These are phyloP conservation scores for Sciurus vulgaris DNA, from an alignment of 2,797 vertebrate species.

Conservation along the genomic window DNA sequence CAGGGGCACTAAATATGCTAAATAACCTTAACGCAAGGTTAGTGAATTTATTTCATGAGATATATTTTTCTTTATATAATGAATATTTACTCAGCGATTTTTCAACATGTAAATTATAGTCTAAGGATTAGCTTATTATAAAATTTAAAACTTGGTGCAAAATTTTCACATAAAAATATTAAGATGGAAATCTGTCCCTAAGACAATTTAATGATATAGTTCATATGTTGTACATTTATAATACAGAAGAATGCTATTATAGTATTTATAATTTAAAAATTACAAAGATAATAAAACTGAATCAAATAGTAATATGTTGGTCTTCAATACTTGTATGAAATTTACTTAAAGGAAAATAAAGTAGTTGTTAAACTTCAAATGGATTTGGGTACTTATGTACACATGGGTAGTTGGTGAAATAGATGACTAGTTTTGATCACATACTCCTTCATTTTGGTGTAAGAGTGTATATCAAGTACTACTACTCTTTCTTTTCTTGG, in stretches of 20 bases:
- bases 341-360: background rate
- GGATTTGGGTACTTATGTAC: background rate
- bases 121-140: background rate
- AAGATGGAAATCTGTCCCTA: background rate
- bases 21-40: slow-evolving; percentile 4
- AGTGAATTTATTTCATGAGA: slow-evolving; percentile 37
- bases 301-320: background rate
- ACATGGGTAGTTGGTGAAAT: background rate
- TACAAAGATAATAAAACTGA: slow-evolving; percentile 13
- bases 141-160: background rate
- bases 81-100: background rate
- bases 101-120: background rate
- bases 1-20: background rate
- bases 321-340: background rate
- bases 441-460: background rate
- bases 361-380: background rate
- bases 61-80: background rate
- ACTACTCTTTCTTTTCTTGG: background rate
- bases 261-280: background rate
- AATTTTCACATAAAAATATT: background rate
- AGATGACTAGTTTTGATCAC: background rate
- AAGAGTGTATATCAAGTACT: background rate
- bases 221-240: background rate
- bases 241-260: background rate
- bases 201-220: background rate